Evolutionary conservation across 1,140 invertebrate genomes (phyloP), one percentile per base, ranked within the genome.

Genomic region (Drosophila hydei): DNA sequence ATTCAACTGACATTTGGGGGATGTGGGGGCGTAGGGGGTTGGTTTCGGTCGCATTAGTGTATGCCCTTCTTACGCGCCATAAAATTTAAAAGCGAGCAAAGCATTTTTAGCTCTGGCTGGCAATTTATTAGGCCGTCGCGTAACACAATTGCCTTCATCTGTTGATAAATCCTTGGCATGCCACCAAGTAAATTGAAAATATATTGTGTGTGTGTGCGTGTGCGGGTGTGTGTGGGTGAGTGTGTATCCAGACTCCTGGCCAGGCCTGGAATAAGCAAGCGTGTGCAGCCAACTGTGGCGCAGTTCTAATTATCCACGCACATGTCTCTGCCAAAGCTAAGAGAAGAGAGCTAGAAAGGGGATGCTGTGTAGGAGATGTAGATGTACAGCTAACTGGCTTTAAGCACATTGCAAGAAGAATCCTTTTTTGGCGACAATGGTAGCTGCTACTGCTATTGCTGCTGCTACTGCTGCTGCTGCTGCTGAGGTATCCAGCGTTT

Each of bases 41-140:
- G 58, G 58, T 50, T 33, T 62, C 58, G 55, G 70, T 68, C 63
- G 74, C 64, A 77, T 77, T 77, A 77, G 71, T 69, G 58, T 33
- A 33, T 55, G 79, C 72, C 77, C 67, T 81, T 88, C 81, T 87
- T 87, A 87, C 81, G 81, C 74, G 81, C 81, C 81, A 87, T 87
- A 87, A 88, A 87, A 88, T 87, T 87, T 87, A 87, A 87, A 87
- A 88, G 81, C 81, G 81, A 87, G 81, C 81, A 87, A 87, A 87
- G 81, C 81, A 87, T 87, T 87, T 33, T 87, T 87, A 87, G 81
- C 81, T 87, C 81, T 87, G 81, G 81, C 88, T 33, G 30, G 81
- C 81, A 87, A 87, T 87, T 87, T 87, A 87, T 87, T 87, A 87
- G 80, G 70, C 80, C 77, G 65, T 73, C 73, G 83, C 81, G 74